phyloP scores from a whole-genome alignment of 2,888 invertebrate genomes.

The Strigamia transsilvanica region DNA sequence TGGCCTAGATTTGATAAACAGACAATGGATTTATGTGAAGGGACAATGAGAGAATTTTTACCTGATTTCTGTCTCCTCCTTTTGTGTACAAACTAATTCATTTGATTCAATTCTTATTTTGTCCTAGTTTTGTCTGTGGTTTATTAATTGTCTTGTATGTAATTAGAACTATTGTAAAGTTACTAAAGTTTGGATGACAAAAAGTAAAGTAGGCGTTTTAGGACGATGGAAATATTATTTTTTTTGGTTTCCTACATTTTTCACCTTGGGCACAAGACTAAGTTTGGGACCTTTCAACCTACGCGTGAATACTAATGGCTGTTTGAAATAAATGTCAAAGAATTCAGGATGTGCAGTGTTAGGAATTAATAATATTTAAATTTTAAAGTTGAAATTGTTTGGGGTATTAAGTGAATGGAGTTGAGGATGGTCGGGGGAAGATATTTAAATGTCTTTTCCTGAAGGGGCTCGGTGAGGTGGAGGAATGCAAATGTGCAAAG shows the following conservation, averaged over 20 bases:
- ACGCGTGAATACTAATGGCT: not conserved
- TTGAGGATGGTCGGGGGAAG: not conserved
- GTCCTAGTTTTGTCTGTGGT: not conserved
- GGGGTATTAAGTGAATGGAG: not conserved
- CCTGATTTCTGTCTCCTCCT: constrained; percentile 30
- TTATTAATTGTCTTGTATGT: not conserved
- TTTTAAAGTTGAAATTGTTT: not conserved
- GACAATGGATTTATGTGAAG: constrained; percentile 9
- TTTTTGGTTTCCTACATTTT: not conserved
- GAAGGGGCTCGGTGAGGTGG: not conserved
- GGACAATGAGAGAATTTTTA: constrained; percentile 26
- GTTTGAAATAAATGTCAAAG: not conserved
- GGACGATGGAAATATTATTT: not conserved
- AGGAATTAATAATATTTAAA: not conserved
- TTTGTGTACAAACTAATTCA: constrained; percentile 7
- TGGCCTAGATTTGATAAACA: constrained; percentile 10
- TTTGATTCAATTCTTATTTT: constrained; percentile 9
- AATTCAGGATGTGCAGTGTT: not conserved
- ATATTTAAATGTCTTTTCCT: constrained; percentile 3
- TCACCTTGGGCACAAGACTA: not conserved
- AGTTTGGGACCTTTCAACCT: not conserved
- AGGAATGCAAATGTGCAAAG: not conserved
- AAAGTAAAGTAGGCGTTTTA: not conserved
- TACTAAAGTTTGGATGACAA: not conserved
- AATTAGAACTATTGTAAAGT: not conserved